These are phyloP conservation scores for Pogonocichla stellata DNA, from an alignment of 2,113 vertebrate species.

Conservation along the genomic window DNA sequence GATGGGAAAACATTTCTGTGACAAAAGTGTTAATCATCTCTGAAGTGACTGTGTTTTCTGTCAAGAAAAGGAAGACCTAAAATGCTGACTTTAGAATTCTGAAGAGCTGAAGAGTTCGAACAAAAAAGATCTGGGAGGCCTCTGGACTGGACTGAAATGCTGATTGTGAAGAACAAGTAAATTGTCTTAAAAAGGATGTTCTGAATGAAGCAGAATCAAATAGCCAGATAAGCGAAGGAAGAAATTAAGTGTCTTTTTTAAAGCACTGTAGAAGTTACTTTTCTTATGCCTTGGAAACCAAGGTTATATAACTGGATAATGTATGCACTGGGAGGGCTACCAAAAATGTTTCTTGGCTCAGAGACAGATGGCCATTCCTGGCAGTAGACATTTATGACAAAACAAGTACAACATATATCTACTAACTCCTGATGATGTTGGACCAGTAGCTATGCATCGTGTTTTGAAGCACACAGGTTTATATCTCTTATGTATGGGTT, in stretches of 20 bases:
- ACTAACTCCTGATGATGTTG: neutral
- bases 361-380: neutral
- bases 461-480: neutral
- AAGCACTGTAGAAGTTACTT: neutral
- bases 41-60: neutral
- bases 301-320: neutral
- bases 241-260: neutral
- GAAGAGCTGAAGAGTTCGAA: neutral
- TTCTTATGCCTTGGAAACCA: neutral
- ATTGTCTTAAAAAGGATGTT: neutral
- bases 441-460: neutral
- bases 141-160: neutral
- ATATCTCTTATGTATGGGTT: neutral
- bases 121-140: neutral
- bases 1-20: constrained; percentile 24
- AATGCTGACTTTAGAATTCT: neutral
- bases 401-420: neutral
- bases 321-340: neutral
- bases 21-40: constrained; percentile 48
- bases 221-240: neutral
- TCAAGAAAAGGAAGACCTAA: constrained; percentile 14
- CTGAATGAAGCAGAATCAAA: neutral
- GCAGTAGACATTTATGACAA: neutral
- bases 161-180: neutral
- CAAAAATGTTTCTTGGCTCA: neutral